Conservation (phyloP, 2,113 vertebrate genomes). For the Condylura cristata region DNA sequence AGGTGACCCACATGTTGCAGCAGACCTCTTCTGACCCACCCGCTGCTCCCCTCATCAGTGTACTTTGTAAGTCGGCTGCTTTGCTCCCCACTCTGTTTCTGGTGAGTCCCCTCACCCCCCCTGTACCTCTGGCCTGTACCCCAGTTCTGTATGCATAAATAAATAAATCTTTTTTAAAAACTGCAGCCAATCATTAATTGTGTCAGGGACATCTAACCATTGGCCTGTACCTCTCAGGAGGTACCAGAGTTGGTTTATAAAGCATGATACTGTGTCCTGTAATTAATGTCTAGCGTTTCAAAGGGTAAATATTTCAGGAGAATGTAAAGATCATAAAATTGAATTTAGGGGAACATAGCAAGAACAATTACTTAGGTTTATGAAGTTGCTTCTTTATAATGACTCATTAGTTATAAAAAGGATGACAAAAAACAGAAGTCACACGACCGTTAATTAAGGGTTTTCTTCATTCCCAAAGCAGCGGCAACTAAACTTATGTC, state of each 20-base stretch:
- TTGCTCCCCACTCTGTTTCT: no score
- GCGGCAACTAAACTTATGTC: background rate
- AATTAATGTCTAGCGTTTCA: background rate
- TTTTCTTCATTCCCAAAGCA: slow-evolving; percentile 19
- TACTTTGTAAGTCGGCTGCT: no score
- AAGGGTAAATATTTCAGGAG: background rate
- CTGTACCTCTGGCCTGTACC: no score
- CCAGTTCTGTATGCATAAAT: no score
- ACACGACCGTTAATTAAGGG: slow-evolving; percentile 8
- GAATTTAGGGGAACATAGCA: background rate
- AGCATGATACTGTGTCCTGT: background rate
- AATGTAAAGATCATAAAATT: background rate
- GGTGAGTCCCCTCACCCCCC: no score
- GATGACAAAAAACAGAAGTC: background rate
- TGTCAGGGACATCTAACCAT: background rate
- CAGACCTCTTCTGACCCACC: no score
- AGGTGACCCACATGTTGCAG: no score
- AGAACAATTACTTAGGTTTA: background rate
- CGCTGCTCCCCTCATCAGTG: no score
- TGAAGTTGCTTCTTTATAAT: slow-evolving; percentile 7
- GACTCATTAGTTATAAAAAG: slow-evolving; percentile 51
- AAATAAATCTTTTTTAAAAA: no score
- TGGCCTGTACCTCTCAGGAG: background rate
- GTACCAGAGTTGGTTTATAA: background rate
- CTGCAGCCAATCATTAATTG: background rate